These are phyloP conservation scores for Toxotes lorentzi DNA, from an alignment of 2,797 vertebrate species.

Conservation along the genomic window DNA sequence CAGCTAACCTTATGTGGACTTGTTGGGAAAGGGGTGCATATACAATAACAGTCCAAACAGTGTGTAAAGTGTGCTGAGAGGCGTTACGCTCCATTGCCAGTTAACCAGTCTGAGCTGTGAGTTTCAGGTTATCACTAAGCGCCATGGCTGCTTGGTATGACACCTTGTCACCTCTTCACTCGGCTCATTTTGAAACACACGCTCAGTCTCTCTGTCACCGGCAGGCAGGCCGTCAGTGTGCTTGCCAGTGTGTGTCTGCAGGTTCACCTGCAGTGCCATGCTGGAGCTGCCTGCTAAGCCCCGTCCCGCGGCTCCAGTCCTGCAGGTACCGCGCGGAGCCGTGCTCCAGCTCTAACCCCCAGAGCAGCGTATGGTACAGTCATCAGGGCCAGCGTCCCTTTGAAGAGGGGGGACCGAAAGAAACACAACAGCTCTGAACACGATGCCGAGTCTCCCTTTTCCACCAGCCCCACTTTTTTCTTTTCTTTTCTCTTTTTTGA, in stretches of 20 bases:
- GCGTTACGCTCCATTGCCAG: not conserved
- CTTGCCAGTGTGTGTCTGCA: conserved; percentile 9
- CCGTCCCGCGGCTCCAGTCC: conserved; percentile 15
- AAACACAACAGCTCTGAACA: conserved; percentile 83
- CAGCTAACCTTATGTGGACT: no score
- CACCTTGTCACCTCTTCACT: conserved; percentile 1
- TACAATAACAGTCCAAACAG: not conserved
- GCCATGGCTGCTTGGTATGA: not conserved
- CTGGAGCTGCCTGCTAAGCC: conserved; percentile 20
- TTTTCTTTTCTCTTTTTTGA: conserved; percentile 34
- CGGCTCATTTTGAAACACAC: not conserved
- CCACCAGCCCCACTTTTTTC: conserved; percentile 47
- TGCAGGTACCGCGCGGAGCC: conserved; percentile 29
- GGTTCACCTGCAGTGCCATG: conserved; percentile 46
- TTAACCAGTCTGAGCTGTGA: not conserved
- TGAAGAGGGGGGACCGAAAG: conserved; percentile 71
- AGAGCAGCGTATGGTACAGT: conserved; percentile 66
- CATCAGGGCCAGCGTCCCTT: conserved; percentile 62
- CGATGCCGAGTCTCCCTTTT: conserved; percentile 73
- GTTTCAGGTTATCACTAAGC: not conserved
- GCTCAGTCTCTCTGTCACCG: conserved; percentile 10
- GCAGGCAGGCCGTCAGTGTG: not conserved
- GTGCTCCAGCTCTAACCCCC: conserved; percentile 52
- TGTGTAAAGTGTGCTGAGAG: not conserved
- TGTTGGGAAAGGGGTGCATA: no score